phyloP scores from a whole-genome alignment of 2,797 vertebrate genomes.

The Enteromius afrohamiltoni region DNA sequence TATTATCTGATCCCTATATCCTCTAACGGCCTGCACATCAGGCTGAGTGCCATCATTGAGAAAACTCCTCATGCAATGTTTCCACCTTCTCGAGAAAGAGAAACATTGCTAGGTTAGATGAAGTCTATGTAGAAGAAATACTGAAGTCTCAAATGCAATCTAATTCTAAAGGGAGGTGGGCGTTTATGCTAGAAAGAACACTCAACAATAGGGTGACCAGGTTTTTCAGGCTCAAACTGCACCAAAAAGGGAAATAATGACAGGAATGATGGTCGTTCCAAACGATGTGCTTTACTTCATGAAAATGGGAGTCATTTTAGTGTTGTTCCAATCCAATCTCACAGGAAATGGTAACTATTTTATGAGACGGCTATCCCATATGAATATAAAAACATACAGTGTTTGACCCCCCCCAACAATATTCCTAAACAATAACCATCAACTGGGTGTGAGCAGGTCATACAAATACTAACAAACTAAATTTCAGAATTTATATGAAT shows the following conservation, averaged over 20 bases:
- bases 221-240: background rate
- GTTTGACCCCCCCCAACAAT: background rate
- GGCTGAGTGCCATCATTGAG: slow-evolving; percentile 36
- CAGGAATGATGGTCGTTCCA: background rate
- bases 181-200: slow-evolving; percentile 24
- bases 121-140: slow-evolving; percentile 59
- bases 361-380: background rate
- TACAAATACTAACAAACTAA: background rate
- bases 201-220: background rate
- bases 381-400: background rate
- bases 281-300: background rate
- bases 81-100: slow-evolving; percentile 34
- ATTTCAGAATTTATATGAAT: background rate
- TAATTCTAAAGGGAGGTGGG: slow-evolving; percentile 42
- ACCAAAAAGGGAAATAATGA: slow-evolving; percentile 9
- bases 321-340: background rate
- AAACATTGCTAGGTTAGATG: slow-evolving; percentile 16
- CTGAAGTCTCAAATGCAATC: slow-evolving; percentile 64
- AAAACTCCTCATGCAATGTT: slow-evolving; percentile 47
- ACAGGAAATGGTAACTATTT: background rate
- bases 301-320: background rate
- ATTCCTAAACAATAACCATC: background rate
- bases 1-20: slow-evolving; percentile 3
- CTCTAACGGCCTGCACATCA: slow-evolving; percentile 21
- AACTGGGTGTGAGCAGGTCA: background rate